A percentile compares a stretch with the other conserved stretches of the same genome.
Conservation (phyloP, 1,140 invertebrate species). For the Saccostrea echinata region DNA sequence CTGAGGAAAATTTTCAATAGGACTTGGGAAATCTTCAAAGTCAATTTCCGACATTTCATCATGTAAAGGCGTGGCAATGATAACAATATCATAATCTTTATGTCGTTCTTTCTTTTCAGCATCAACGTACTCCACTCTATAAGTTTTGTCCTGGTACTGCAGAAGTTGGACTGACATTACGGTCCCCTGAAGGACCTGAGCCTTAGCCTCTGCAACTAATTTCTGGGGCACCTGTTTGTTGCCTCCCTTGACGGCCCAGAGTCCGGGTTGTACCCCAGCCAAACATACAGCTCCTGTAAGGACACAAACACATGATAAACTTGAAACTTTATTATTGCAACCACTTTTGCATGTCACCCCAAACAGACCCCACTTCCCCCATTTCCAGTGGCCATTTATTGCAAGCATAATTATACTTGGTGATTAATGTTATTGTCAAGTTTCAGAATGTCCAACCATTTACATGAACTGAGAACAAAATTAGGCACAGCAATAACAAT, state of each 20-base stretch:
- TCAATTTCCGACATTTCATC: constrained; percentile 78
- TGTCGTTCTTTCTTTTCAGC: constrained; percentile 55
- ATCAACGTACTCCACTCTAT: constrained; percentile 64
- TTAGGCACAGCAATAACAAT: too few species aligned
- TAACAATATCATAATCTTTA: constrained; percentile 83
- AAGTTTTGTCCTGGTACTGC: constrained; percentile 63
- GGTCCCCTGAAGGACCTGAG: constrained; percentile 78
- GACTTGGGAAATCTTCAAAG: constrained; percentile 79
- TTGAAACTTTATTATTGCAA: too few species aligned
- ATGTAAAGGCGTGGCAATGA: constrained; percentile 83
- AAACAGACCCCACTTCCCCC: too few species aligned
- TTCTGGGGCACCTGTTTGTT: constrained; percentile 83
- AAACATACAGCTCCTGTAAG: constrained; percentile 81
- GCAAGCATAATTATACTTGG: too few species aligned
- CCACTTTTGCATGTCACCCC: too few species aligned
- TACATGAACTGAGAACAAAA: too few species aligned
- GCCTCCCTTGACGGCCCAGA: constrained; percentile 85
- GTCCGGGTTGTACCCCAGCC: constrained; percentile 81
- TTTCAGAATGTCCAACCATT: too few species aligned
- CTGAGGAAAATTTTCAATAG: constrained; percentile 70
- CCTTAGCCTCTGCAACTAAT: constrained; percentile 79
- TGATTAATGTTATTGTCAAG: too few species aligned
- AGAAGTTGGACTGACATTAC: constrained; percentile 73
- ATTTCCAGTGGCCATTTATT: too few species aligned
- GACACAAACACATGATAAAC: not conserved